Evolutionary conservation across 2,797 vertebrate species (phyloP).

Genomic region (Linurgus olivaceus): DNA sequence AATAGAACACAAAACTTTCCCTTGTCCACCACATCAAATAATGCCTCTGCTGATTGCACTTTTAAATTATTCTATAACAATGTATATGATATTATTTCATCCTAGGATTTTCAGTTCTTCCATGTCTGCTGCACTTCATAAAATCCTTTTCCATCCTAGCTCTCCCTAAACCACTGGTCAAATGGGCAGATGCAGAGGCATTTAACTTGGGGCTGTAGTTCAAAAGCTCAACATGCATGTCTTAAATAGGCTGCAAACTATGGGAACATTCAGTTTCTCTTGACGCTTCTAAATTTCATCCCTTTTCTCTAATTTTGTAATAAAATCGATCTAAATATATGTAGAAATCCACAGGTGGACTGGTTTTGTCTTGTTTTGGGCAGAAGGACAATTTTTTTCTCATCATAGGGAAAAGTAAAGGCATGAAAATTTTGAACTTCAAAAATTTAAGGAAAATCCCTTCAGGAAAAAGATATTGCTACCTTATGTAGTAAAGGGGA

Average conservation of each 20-base stretch:
- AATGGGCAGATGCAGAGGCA: not conserved
- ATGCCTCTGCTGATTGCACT: not conserved
- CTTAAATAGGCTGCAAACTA: not conserved
- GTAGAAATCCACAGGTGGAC: rapidly evolving
- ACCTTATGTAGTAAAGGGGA: not conserved
- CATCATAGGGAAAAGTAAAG: not conserved
- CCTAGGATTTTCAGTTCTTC: not conserved
- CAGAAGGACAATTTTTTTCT: not conserved
- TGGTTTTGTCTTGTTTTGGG: not conserved
- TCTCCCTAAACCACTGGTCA: not conserved
- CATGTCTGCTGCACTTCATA: not conserved
- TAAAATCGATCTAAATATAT: not conserved
- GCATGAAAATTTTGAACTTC: not conserved
- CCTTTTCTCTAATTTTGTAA: not conserved
- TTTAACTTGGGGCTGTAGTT: not conserved
- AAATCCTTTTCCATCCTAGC: not conserved
- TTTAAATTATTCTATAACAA: not conserved
- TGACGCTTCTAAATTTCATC: not conserved
- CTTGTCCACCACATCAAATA: not conserved
- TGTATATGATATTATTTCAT: not conserved
- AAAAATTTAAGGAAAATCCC: not conserved
- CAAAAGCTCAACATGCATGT: not conserved
- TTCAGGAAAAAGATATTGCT: not conserved
- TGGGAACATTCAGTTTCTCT: not conserved
- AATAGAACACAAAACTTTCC: not conserved